Evolutionary conservation across 1,140 invertebrate genomes (phyloP), one percentile per base, ranked within the genome.

Genomic region (Medauroidea extradentata): DNA sequence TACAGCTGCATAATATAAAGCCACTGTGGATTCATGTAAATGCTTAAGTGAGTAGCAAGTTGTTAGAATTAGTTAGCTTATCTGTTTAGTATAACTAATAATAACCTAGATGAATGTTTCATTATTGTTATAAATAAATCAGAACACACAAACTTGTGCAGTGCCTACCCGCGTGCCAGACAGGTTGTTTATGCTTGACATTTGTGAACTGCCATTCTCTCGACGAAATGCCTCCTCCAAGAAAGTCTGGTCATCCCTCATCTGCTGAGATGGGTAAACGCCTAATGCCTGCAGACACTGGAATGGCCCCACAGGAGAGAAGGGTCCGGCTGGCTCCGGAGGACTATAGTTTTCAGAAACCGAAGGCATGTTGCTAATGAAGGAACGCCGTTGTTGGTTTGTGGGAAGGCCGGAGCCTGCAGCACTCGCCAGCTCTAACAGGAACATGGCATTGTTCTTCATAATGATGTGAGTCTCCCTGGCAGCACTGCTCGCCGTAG

Each of bases 371-470:
- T 16, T 29, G 21, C 19, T 24, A 46, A 48, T 9, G 3, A 39
- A 34, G 39, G 24, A n/a, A 2, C 53, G 41, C 27, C 41, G 44
- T 19, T 16, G 55, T 13, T 19, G 55, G 55, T 24, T 23, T 5
- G 44, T 18, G 29, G 55, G 55, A 8, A 49, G 38, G 2, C 43
- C 43, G 5, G 55, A 57, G 16, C 81, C 80, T 11, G 80, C 83
- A 1, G 89, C 83, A 63, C 89, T 88, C 1, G 89, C 88, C 46
- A 99, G 72, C 69, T 97, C 94, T 52, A 99, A 75, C 11, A 98
- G 74, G 71, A 98, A 99, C 76, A 95, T 85, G 0, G 96, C 93
- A 74, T 99, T 99, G 69, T 94, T 92, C 62, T 90, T 91, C 79
- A 98, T 90, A 0, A 89, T 81, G 14, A 87, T 70, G 69, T 95